Evolutionary conservation across 2,888 invertebrate genomes (phyloP), one percentile per base, ranked within the genome.

Genomic region (Ornithoptera priamus): DNA sequence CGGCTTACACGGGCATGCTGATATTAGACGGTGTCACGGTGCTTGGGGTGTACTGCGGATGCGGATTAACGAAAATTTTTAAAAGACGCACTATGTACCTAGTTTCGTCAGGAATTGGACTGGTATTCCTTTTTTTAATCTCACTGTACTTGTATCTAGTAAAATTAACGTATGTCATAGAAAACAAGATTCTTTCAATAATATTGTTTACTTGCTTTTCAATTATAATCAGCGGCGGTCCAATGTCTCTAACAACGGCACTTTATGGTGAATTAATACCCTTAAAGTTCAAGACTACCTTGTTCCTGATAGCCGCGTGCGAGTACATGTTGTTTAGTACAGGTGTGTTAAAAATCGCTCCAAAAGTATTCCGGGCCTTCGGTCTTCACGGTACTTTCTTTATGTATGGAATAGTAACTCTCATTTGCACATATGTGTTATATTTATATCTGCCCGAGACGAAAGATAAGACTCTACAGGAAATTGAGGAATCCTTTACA

Each of bases 191-290:
- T 20, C 20, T 86, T 24, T 79, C 83, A 1, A 75, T 85, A 59
- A 42, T 75, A 3, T 70, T 85, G 22, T 50, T 85, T 2, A 80
- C 70, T 0, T 30, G 57, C 36, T 82, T 77, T 69, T 80, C 83
- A 4, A 73, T 84, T 65, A 71, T 79, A 36, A 72, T 82, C 17
- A 79, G 81, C 63, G 79, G 75, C 72, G 85, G 84, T 0, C 81
- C 83, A 6, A 65, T 82, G 63, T 75, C 78, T 6, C 68, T 83
- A 73, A 74, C 74, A 1, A 60, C 70, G 6, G 73, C 80, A 5
- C 69, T 85, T 5, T 78, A 71, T 63, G 79, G 76, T 4, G 87
- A 88, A 77, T 73, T 87, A n/a, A 82, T 85, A 69, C 83, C 87
- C 56, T 74, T 81, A 58, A 80, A 80, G 24, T 83, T 78, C 70